These are phyloP conservation scores for Saccopteryx leptura DNA, from an alignment of 2,113 vertebrate genomes.

Conservation along the genomic window DNA sequence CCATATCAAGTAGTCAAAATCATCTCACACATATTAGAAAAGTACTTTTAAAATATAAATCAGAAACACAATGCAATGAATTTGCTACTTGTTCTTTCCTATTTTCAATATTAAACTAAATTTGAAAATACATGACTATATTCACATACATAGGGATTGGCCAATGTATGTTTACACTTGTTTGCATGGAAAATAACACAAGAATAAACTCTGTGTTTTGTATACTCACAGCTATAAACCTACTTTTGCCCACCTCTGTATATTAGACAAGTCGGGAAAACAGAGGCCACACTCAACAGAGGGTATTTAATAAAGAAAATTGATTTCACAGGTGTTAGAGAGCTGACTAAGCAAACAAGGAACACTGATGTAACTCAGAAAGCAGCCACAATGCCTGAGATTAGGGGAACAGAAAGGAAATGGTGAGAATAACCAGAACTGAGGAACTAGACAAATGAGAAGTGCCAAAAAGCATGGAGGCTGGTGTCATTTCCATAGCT, in stretches of 20 bases:
- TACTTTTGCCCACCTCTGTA: not conserved
- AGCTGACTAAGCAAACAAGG: not conserved
- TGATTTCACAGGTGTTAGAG: not conserved
- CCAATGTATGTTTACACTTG: not conserved
- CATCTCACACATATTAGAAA: not conserved
- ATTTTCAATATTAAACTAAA: slow-evolving; percentile 28
- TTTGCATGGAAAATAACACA: not conserved
- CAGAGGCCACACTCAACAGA: not conserved
- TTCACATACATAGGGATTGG: not conserved
- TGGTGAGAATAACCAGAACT: not conserved
- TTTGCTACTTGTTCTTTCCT: not conserved
- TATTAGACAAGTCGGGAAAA: not conserved
- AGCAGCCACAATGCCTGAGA: not conserved
- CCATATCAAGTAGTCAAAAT: not conserved
- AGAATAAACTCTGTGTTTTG: not conserved
- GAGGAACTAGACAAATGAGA: not conserved
- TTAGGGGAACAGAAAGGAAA: not conserved
- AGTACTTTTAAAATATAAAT: slow-evolving; percentile 29
- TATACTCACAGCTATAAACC: not conserved
- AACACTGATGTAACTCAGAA: not conserved
- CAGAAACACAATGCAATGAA: not conserved
- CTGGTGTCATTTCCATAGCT: not conserved
- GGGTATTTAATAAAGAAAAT: not conserved
- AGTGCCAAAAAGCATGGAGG: not conserved
- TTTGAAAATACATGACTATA: not conserved